phyloP scores from a whole-genome alignment of 2,888 invertebrate species.

The Acronicta leporina region DNA sequence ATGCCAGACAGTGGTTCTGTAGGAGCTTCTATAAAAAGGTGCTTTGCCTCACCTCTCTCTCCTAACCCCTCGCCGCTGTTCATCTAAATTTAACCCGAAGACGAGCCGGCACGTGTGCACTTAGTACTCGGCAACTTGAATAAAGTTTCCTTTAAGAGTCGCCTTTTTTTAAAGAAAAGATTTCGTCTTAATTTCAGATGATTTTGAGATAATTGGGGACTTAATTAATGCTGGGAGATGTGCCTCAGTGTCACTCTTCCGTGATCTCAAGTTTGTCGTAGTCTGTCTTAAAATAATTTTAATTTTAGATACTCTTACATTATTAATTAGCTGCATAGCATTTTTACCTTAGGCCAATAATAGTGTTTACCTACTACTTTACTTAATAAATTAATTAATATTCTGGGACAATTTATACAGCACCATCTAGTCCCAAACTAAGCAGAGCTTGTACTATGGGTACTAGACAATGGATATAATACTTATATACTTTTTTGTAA shows the following conservation, averaged over 20 bases:
- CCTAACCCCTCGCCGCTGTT: slow-evolving; percentile 62
- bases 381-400: too few relatives aligned
- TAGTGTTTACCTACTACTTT: too few relatives aligned
- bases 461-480: too few relatives aligned
- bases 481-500: too few relatives aligned
- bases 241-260: slow-evolving; percentile 16
- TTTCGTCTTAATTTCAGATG: slow-evolving; percentile 44
- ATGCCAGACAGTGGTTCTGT: slow-evolving; percentile 75
- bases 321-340: too few relatives aligned
- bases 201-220: slow-evolving; percentile 48
- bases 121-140: slow-evolving; percentile 81
- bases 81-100: slow-evolving; percentile 84
- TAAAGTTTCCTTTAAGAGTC: slow-evolving; percentile 69
- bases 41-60: slow-evolving; percentile 70
- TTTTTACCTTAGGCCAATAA: too few relatives aligned
- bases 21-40: slow-evolving; percentile 87
- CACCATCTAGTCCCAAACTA: too few relatives aligned
- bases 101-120: slow-evolving; percentile 86
- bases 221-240: slow-evolving; percentile 38
- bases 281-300: slow-evolving; percentile 10
- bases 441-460: too few relatives aligned
- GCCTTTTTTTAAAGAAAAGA: slow-evolving; percentile 40
- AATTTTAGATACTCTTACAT: not conserved
- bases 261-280: slow-evolving; percentile 8
- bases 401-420: too few relatives aligned